Conservation (phyloP, 2,888 invertebrate species). For the Drosophila acutilabella region DNA sequence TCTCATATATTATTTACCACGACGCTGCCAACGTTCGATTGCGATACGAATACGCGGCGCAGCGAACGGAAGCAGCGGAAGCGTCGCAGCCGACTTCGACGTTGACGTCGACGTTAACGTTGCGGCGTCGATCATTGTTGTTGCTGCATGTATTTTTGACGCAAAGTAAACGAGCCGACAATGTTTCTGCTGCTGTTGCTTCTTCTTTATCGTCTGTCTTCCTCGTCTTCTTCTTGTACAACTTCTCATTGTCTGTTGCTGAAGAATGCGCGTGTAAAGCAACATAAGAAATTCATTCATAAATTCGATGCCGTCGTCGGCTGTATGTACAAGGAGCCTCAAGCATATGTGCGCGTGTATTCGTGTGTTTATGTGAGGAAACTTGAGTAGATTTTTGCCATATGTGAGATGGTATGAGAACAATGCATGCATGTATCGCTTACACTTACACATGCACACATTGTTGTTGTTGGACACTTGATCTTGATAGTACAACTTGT, state of each 20-base stretch:
- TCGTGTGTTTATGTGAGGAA: slow-evolving; percentile 40
- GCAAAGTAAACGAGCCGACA: slow-evolving; percentile 62
- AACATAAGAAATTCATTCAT: slow-evolving; percentile 84
- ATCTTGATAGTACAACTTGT: slow-evolving; percentile 34
- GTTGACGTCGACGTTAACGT: slow-evolving; percentile 51
- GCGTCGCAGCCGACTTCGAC: slow-evolving; percentile 62
- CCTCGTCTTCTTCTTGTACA: slow-evolving; percentile 39
- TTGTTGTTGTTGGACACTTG: slow-evolving; percentile 42
- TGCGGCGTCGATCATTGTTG: slow-evolving; percentile 55
- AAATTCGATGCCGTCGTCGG: slow-evolving; percentile 55
- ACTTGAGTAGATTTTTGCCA: slow-evolving; percentile 73
- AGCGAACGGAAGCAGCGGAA: slow-evolving; percentile 81
- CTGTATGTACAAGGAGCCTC: slow-evolving; percentile 38
- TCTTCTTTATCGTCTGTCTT: slow-evolving; percentile 23
- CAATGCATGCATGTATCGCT: background rate
- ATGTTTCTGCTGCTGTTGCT: slow-evolving; percentile 24
- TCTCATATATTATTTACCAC: slow-evolving; percentile 50
- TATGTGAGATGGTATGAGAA: slow-evolving; percentile 48
- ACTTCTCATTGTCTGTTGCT: slow-evolving; percentile 57
- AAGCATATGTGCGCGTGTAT: slow-evolving; percentile 16
- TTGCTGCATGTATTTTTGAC: slow-evolving; percentile 60
- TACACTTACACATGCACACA: slow-evolving; percentile 5
- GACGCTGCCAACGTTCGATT: slow-evolving; percentile 41
- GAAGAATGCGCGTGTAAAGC: slow-evolving; percentile 81
- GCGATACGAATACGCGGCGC: slow-evolving; percentile 58